Evolutionary conservation across 2,797 vertebrate genomes (phyloP).

Genomic region (Cetoscarus ocellatus): DNA sequence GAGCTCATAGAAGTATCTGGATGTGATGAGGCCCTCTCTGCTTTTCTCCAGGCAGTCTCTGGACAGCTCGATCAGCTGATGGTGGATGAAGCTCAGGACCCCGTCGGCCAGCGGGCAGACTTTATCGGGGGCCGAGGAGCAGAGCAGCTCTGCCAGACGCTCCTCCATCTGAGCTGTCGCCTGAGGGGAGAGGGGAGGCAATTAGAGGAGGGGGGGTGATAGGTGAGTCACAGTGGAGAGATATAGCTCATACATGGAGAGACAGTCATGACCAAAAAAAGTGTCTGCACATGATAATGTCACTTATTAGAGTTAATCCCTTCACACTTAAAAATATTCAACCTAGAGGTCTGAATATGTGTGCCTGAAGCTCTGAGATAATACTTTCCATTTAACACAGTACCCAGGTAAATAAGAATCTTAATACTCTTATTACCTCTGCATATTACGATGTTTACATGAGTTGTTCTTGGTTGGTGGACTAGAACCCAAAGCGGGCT

Average conservation of each 20-base stretch:
- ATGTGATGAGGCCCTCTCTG: slow-evolving; percentile 93
- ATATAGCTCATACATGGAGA: slow-evolving; percentile 6
- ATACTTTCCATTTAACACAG: neutral
- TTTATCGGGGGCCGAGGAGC: slow-evolving; percentile 89
- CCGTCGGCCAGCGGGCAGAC: slow-evolving; percentile 94
- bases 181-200: slow-evolving; percentile 68
- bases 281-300: neutral
- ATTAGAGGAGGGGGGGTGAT: neutral
- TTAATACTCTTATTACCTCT: no score
- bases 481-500: no score
- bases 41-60: slow-evolving; percentile 97
- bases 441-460: no score
- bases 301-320: neutral
- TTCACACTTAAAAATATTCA: neutral
- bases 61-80: slow-evolving; percentile 96
- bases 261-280: neutral
- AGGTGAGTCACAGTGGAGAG: slow-evolving; percentile 37
- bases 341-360: no score
- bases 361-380: neutral
- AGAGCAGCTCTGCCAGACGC: slow-evolving; percentile 92
- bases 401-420: no score
- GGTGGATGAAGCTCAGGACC: slow-evolving; percentile 96
- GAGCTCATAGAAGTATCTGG: slow-evolving; percentile 97
- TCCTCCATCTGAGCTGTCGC: slow-evolving; percentile 99
- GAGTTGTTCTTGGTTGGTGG: no score